A percentile compares a stretch with the other conserved stretches of the same genome.
These are phyloP conservation scores for Hapalemur alaotrensis DNA, from an alignment of 2,797 vertebrate species.

Conservation along the genomic window DNA sequence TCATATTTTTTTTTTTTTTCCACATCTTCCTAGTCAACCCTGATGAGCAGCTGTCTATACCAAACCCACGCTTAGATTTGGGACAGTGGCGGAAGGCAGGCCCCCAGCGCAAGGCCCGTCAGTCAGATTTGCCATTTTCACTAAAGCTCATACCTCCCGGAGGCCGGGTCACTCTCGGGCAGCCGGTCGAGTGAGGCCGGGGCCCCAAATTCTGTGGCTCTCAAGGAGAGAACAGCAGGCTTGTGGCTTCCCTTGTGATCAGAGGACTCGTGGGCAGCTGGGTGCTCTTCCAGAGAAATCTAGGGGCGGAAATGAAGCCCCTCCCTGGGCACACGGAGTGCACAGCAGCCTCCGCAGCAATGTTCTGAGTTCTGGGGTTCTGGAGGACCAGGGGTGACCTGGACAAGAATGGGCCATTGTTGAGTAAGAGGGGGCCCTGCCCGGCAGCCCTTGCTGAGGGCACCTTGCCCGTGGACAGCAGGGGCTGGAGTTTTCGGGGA, in stretches of 20 bases:
- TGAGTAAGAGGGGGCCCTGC: conserved; percentile 41
- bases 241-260: background rate
- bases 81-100: background rate
- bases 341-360: background rate
- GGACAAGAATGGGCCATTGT: conserved; percentile 63
- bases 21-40: background rate
- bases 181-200: rapidly evolving
- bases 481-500: background rate
- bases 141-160: conserved; percentile 31
- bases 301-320: background rate
- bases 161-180: background rate
- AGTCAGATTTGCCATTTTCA: background rate
- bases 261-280: background rate
- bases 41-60: background rate
- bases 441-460: background rate
- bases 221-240: background rate
- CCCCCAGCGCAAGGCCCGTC: rapidly evolving
- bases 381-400: background rate
- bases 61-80: background rate
- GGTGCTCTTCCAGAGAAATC: background rate
- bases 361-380: conserved; percentile 54
- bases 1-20: background rate
- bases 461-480: background rate
- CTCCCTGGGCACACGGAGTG: background rate
- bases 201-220: background rate